These are phyloP conservation scores for Lacerta agilis DNA, from an alignment of 2,797 vertebrate species.

Conservation along the genomic window DNA sequence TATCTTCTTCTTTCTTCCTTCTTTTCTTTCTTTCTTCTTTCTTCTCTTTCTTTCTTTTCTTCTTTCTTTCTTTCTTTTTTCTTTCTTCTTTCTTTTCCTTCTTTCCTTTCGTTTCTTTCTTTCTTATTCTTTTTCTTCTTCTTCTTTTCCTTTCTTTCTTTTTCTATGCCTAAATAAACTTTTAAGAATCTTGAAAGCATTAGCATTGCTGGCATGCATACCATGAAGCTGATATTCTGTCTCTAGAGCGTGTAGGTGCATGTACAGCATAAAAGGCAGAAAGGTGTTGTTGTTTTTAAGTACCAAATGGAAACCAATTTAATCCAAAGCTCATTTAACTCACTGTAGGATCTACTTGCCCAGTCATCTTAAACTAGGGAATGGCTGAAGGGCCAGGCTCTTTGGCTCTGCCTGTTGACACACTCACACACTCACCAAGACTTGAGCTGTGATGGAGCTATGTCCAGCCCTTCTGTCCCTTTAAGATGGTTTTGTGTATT, in stretches of 20 bases:
- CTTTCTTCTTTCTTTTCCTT: neutral
- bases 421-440: neutral
- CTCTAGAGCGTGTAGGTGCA: neutral
- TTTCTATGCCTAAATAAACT: constrained; percentile 32
- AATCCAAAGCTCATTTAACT: neutral
- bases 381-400: neutral
- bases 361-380: neutral
- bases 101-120: neutral
- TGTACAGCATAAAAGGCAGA: neutral
- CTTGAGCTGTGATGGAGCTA: too few species aligned
- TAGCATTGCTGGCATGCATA: neutral
- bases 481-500: too few species aligned
- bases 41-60: neutral
- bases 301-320: neutral
- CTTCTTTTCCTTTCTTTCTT: neutral
- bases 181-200: constrained; percentile 34
- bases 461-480: too few species aligned
- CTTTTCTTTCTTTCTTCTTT: neutral
- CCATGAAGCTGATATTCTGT: constrained; percentile 5
- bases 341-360: neutral
- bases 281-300: neutral
- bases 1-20: neutral
- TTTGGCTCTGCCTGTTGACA: neutral
- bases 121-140: too few species aligned
- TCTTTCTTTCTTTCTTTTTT: neutral